Evolutionary conservation across 1,140 invertebrate species (phyloP), one percentile per base, ranked within the genome.

Genomic region (Tribolium castaneum): DNA sequence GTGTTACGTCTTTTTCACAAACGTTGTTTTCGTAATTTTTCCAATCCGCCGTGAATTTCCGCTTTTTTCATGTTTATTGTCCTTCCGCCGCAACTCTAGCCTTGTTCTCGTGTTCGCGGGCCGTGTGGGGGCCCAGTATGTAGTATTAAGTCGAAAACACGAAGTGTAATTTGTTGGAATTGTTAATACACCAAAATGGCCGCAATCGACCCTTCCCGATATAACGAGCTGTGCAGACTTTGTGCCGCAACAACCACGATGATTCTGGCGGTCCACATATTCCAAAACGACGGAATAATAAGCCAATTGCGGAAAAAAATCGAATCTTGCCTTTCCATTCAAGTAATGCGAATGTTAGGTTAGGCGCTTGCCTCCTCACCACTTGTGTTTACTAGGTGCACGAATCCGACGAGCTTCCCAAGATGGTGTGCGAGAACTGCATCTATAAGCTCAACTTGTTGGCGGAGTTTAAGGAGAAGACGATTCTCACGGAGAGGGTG

Each of bases 271-370:
- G 82, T 91, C 70, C 88, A 90, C 62, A 91, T 91, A 71, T 92
- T 91, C 80, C 90, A 89, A 81, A 85, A 86, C 80, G 89, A 89
- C 75, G 88, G 90, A 56, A 86, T 88, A 62, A 87, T 90, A 73
- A 85, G 90, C 73, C 88, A 90, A 84, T 88, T 92, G 22, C 87
- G 87, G 76, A 90, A 91, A 84, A 92, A 91, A 86, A 91, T 92
- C 73, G 86, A 88, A 78, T 87, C 87, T 70, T 91, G 90, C 85
- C 86, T 92, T 81, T 90, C 90, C 51, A 85, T 92, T 35, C 89
- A 90, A 85, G 90, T 91, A 86, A 81, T 62, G 75, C 3, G 7
- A 76, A 35, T 54, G 56, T 59, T 50, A 14, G 52, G 30, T 76
- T 54, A 80, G 76, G 51, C 72, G 35, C n/a, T 30, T 25, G 14